Evolutionary conservation across 2,113 vertebrate species (phyloP).

Genomic region (Eidolon helvum): DNA sequence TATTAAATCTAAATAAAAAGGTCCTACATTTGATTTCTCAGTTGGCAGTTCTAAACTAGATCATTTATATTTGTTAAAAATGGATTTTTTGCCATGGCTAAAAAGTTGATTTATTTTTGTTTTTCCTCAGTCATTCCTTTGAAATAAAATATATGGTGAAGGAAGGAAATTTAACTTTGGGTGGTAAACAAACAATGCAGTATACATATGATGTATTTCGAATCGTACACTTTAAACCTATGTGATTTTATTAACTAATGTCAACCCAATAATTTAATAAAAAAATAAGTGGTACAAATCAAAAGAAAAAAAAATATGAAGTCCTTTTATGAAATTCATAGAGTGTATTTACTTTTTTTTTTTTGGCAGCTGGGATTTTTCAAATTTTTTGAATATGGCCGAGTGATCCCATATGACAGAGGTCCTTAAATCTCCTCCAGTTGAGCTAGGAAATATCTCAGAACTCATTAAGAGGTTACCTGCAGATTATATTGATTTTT

Average conservation of each 20-base stretch:
- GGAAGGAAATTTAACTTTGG: too few relatives aligned
- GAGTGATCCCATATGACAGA: not conserved
- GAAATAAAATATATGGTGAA: too few relatives aligned
- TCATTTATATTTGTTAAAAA: slow-evolving; percentile 45
- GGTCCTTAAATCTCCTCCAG: not conserved
- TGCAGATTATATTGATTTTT: not conserved
- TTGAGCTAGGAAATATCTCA: slow-evolving; percentile 3
- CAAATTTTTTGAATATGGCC: slow-evolving; percentile 18
- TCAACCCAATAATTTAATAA: too few relatives aligned
- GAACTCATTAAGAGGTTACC: not conserved
- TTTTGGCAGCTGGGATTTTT: slow-evolving; percentile 43
- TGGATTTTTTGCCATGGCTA: slow-evolving; percentile 35
- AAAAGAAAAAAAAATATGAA: slow-evolving; percentile 36
- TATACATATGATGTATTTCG: too few relatives aligned
- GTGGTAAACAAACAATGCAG: too few relatives aligned
- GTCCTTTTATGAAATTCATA: slow-evolving; percentile 39
- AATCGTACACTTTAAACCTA: too few relatives aligned
- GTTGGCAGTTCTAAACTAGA: slow-evolving; percentile 24
- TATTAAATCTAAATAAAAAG: slow-evolving; percentile 29
- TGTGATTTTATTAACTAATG: too few relatives aligned
- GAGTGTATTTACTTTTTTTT: not conserved
- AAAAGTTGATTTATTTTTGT: slow-evolving; percentile 47
- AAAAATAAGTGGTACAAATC: too few relatives aligned
- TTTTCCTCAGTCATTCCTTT: not conserved
- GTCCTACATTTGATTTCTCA: not conserved